These are phyloP conservation scores for Neolamprologus fasciatus DNA, from an alignment of 2,113 vertebrate genomes.

Conservation along the genomic window DNA sequence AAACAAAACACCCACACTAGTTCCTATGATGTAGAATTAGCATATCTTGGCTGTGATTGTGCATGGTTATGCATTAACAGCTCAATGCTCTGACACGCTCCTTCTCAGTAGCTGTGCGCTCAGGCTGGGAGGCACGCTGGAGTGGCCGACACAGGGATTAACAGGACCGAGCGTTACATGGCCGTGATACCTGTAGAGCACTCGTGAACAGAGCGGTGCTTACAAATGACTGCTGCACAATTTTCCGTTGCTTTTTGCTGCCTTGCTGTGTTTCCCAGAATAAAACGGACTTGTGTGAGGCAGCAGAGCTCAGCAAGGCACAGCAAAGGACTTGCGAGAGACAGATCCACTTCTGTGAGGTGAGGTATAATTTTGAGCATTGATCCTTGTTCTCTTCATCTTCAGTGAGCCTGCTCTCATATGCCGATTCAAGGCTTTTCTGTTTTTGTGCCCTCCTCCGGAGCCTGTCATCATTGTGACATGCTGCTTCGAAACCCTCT, in stretches of 20 bases:
- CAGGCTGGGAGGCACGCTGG: constrained; percentile 48
- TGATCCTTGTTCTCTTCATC: background rate
- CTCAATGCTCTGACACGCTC: constrained; percentile 65
- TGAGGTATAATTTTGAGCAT: constrained; percentile 12
- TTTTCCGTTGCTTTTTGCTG: background rate
- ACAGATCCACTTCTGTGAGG: constrained; percentile 12
- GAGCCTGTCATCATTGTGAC: constrained; percentile 63
- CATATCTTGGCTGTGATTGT: constrained; percentile 56
- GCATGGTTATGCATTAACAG: constrained; percentile 64
- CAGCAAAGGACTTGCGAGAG: constrained; percentile 3
- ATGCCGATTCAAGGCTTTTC: constrained; percentile 14
- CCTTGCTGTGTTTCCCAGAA: background rate
- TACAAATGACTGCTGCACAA: background rate
- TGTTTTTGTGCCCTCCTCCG: constrained; percentile 63
- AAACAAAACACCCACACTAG: constrained; percentile 42
- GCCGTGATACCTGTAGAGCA: constrained; percentile 50
- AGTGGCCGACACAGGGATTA: constrained; percentile 75
- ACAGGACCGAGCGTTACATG: constrained; percentile 10
- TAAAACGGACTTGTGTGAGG: constrained; percentile 5
- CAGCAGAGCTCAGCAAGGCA: background rate
- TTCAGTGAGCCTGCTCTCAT: background rate
- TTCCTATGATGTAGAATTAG: constrained; percentile 46
- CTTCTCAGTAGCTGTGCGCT: constrained; percentile 23
- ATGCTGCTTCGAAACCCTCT: constrained; percentile 58
- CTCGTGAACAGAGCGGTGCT: constrained; percentile 31